Conservation (phyloP, 2,888 invertebrate genomes). For the Amphipoea lucens region DNA sequence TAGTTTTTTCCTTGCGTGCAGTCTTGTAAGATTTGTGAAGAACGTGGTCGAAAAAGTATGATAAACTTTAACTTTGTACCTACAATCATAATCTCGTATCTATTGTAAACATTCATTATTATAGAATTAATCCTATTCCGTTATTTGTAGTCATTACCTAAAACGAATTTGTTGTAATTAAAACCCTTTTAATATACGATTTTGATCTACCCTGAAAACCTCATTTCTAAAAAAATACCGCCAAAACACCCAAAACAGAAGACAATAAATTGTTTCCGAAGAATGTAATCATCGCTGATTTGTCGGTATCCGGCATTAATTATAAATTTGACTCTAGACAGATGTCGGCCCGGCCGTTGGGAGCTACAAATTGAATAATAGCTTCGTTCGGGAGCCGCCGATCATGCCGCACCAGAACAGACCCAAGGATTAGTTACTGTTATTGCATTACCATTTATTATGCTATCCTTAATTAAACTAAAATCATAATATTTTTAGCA, state of each 20-base stretch:
- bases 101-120: no score
- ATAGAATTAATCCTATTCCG: background rate
- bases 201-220: background rate
- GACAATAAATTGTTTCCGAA: conserved; percentile 55
- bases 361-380: conserved; percentile 72
- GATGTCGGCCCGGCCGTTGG: conserved; percentile 46
- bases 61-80: background rate
- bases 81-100: background rate
- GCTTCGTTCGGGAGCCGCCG: conserved; percentile 54
- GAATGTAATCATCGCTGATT: conserved; percentile 63
- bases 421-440: conserved; percentile 5
- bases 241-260: conserved; percentile 35
- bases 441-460: conserved; percentile 9
- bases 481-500: background rate
- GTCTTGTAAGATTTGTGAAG: background rate
- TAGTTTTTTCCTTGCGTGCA: conserved; percentile 3
- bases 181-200: background rate
- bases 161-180: background rate
- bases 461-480: background rate
- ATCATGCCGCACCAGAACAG: conserved; percentile 13
- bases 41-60: background rate
- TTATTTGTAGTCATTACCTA: background rate
- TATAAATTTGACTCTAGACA: conserved; percentile 60
- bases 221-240: conserved; percentile 15
- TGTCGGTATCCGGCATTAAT: conserved; percentile 58